Conservation (phyloP, 2,888 invertebrate species). For the Nematopogon swammerdamellus region DNA sequence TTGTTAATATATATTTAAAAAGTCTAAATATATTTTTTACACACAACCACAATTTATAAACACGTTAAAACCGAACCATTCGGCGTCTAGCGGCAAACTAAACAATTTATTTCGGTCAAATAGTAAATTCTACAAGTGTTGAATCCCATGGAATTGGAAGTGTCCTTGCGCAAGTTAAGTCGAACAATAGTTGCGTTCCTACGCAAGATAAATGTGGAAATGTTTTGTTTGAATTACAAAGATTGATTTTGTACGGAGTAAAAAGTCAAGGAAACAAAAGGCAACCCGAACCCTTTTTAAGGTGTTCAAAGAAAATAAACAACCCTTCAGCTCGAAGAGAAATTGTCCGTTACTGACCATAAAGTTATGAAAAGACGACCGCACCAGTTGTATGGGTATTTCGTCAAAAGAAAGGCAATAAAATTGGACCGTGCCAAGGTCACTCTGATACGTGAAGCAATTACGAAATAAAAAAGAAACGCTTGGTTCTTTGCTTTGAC, state of each 20-base stretch:
- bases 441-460: not conserved
- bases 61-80: too few relatives aligned
- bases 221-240: too few relatives aligned
- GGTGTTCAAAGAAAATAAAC: conserved; percentile 32
- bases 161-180: not conserved
- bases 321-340: conserved; percentile 37
- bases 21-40: too few relatives aligned
- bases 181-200: not conserved
- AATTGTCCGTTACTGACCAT: not conserved
- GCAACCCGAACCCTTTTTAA: conserved; percentile 36
- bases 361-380: not conserved
- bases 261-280: conserved; percentile 42
- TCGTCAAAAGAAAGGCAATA: not conserved
- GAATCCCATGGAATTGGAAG: not conserved
- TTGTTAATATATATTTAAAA: too few relatives aligned
- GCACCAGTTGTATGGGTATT: not conserved
- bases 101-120: not conserved
- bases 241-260: conserved; percentile 16
- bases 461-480: too few relatives aligned
- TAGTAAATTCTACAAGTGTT: not conserved
- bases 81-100: not conserved
- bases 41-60: too few relatives aligned
- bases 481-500: too few relatives aligned
- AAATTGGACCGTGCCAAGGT: not conserved
- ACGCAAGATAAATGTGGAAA: too few relatives aligned